Conservation (phyloP, 2,888 invertebrate species). For the Pogonocherus hispidulus region DNA sequence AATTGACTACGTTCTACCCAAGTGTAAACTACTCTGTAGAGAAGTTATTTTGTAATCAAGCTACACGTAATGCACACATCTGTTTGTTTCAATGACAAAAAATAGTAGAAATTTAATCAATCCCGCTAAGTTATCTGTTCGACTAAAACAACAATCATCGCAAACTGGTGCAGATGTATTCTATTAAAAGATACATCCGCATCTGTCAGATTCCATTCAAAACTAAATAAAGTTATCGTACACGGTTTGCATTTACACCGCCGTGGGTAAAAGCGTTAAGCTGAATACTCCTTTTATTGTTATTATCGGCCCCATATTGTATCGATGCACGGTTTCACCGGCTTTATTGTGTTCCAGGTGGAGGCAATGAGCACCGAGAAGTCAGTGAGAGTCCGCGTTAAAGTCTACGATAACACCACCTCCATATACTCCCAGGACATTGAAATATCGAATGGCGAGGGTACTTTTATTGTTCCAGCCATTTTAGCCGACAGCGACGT, state of each 20-base stretch:
- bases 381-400: constrained; percentile 76
- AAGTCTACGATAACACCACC: constrained; percentile 77
- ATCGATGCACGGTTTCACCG: constrained; percentile 7
- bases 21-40: no score
- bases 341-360: constrained; percentile 68
- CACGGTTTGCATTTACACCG: constrained; percentile 16
- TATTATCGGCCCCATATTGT: constrained; percentile 9
- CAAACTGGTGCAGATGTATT: neutral
- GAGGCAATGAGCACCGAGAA: constrained; percentile 80
- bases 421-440: constrained; percentile 81
- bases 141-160: neutral
- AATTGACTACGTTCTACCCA: no score
- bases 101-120: no score
- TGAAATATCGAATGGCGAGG: constrained; percentile 78
- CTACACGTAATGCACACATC: no score
- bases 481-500: constrained; percentile 78
- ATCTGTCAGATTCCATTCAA: constrained; percentile 9
- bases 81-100: no score
- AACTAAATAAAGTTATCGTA: constrained; percentile 22
- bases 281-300: constrained; percentile 11
- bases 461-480: constrained; percentile 77
- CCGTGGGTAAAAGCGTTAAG: constrained; percentile 9
- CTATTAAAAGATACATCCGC: neutral
- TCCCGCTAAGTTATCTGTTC: no score
- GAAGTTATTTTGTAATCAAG: no score